Conservation (phyloP, 1,140 invertebrate genomes). For the Drosophila mauritiana region DNA sequence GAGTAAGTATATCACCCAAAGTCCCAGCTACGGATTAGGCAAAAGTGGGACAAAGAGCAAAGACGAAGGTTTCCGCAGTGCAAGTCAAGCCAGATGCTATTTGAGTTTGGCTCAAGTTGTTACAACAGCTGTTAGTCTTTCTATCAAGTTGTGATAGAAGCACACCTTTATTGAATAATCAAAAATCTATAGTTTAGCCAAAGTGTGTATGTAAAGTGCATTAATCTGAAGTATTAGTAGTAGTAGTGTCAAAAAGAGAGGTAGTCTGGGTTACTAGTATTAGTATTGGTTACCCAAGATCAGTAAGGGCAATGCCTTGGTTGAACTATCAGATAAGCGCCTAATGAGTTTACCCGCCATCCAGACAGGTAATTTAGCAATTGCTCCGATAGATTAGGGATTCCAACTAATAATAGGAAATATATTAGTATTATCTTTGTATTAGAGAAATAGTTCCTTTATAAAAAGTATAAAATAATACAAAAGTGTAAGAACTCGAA, state of each 20-base stretch:
- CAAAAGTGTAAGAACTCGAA: background rate
- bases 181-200: background rate
- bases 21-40: background rate
- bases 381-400: no score
- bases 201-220: background rate
- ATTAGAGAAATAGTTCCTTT: no score
- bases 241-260: background rate
- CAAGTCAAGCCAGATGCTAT: constrained; percentile 6
- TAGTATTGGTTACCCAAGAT: constrained; percentile 15
- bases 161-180: no score
- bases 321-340: constrained; percentile 10
- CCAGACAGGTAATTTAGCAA: background rate
- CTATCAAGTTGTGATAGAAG: background rate
- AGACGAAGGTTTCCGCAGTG: background rate
- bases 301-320: background rate
- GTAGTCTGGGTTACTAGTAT: background rate
- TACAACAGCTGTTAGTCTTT: constrained; percentile 20
- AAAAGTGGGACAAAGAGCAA: constrained; percentile 3
- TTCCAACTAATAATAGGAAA: background rate
- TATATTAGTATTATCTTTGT: background rate
- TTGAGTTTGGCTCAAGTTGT: background rate
- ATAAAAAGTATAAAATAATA: background rate
- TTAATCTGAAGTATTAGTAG: background rate
- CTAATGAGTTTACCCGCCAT: constrained; percentile 20
- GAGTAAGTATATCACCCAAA: no score